A percentile compares a stretch with the other conserved stretches of the same genome.
These are phyloP conservation scores for Tympanuchus pallidicinctus DNA, from an alignment of 2,113 vertebrate species.

Conservation along the genomic window DNA sequence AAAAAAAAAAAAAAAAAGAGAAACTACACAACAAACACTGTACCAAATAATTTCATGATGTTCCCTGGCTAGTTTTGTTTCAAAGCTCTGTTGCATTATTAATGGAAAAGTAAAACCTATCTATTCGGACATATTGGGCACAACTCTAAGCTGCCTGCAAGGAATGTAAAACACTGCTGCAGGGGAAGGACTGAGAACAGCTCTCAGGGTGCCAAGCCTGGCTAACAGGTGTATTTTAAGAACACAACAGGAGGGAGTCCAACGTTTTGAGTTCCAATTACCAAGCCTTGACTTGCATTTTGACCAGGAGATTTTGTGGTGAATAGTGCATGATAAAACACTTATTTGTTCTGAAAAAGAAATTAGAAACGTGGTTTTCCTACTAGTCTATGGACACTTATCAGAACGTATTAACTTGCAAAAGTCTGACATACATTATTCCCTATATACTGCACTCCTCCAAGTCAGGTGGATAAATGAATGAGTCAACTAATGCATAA, in stretches of 20 bases:
- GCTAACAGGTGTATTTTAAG: background rate
- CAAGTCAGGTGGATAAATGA: background rate
- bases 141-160: background rate
- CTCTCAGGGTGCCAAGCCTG: background rate
- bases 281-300: background rate
- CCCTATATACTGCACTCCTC: background rate
- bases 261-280: background rate
- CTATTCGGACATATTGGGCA: background rate
- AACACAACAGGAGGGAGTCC: background rate
- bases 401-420: no score
- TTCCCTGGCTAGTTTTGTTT: background rate
- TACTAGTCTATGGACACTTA: background rate
- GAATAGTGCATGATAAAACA: background rate
- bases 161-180: background rate
- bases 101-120: background rate
- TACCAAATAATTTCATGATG: background rate
- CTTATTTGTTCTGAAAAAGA: background rate
- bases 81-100: background rate
- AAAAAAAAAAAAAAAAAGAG: background rate
- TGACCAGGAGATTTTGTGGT: background rate
- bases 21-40: background rate
- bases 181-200: background rate
- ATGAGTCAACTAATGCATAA: background rate
- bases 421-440: background rate
- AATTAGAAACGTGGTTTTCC: rapidly evolving